Base-by-base conservation (phyloP, 2,113 vertebrate species). In the Phrynosoma platyrhinos region DNA sequence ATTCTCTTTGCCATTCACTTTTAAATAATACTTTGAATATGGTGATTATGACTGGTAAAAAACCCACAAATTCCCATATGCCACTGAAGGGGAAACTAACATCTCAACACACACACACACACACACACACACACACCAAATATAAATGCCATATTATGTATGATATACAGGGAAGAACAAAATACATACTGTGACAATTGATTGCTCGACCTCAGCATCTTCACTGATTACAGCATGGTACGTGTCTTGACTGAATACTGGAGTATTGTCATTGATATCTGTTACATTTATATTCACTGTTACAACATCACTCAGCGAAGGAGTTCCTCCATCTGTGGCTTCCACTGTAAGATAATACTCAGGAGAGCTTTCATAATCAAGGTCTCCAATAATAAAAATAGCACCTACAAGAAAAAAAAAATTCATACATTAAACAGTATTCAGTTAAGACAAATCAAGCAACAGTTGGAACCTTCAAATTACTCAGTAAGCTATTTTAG, bases 281-380 rank as follows among this genome's bases (percentile, higher is more conserved):
- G 98, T 99, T 84, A 99, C 95, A 18, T 99, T 99, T 91, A 99
- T 96, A 95, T 96, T 99, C 92, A 99, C 98, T 0, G 98, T 98
- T 5, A 98, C 98, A 87, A 99, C 97, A 87, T 99, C 99, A 42
- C 98, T 99, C 68, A 99, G 92, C 0, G 98, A 97, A 2, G 99
- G 98, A 0, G 98, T 97, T 86, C 99, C 99, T 30, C 98, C 99
- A 75, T 99, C 99, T 9, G 97, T 98, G 80, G 99, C 99, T 94
- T 99, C 98, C 10, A 99, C 93, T 0, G 98, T 99, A 91, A 99
- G 96, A 94, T 99, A 99, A 94, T 99, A 99, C 66, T 98, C 98
- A n/a, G 97, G 98, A 83, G 97, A 97, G 25, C 90, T 95, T 95
- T 99, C 99, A 23, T 98, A 99, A 95, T 99, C 99, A 97, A 99